These are phyloP conservation scores for Sesia bembeciformis DNA, from an alignment of 2,888 invertebrate species.

Conservation along the genomic window DNA sequence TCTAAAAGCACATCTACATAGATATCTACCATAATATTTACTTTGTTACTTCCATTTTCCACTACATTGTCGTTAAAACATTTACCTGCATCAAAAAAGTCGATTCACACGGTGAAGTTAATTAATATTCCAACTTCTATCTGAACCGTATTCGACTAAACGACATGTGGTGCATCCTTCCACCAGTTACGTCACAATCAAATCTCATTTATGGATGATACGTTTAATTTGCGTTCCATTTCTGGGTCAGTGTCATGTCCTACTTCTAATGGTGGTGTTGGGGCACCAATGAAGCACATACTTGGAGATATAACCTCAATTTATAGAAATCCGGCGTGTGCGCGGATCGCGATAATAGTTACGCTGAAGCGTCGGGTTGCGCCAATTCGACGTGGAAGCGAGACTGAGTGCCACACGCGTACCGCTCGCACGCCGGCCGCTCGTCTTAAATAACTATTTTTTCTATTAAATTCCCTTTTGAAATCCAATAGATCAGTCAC, in stretches of 20 bases:
- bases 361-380: constrained; percentile 31
- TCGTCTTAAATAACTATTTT: too few species aligned
- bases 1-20: too few species aligned
- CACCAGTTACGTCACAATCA: constrained; percentile 1
- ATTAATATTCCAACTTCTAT: neutral
- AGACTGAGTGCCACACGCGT: constrained; percentile 22
- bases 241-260: neutral
- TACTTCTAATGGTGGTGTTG: neutral
- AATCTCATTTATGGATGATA: neutral
- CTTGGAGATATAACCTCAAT: neutral
- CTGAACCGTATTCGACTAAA: constrained; percentile 5
- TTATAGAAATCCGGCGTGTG: constrained; percentile 31
- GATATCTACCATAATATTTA: too few species aligned
- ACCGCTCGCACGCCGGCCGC: neutral
- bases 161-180: constrained; percentile 15
- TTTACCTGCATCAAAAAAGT: constrained; percentile 4
- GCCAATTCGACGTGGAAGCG: constrained; percentile 18
- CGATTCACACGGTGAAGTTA: neutral
- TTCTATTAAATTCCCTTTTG: too few species aligned
- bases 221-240: constrained; percentile 4
- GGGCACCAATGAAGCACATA: neutral
- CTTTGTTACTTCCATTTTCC: too few species aligned
- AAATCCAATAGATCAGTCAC: too few species aligned
- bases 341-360: constrained; percentile 50
- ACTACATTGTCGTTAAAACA: neutral